Evolutionary conservation across 1,140 invertebrate species (phyloP).

Genomic region (Drosophila sulfurigaster): DNA sequence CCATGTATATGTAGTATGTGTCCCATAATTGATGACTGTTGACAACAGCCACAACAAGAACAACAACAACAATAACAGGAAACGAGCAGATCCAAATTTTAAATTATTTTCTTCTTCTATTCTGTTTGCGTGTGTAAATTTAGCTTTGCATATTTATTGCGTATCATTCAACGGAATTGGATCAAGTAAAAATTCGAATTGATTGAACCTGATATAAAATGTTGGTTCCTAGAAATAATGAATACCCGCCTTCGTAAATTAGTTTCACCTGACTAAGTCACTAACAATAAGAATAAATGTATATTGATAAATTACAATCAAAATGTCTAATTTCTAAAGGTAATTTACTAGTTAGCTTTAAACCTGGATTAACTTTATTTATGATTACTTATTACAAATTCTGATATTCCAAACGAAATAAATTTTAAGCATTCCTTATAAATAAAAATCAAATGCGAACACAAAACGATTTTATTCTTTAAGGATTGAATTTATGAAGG

Average conservation of each 20-base stretch:
- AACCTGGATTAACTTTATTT: too few species aligned
- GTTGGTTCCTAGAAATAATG: neutral
- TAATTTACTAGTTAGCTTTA: too few species aligned
- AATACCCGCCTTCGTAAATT: neutral
- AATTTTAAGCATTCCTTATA: too few species aligned
- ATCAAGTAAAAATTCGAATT: slow-evolving; percentile 11
- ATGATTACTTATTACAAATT: too few species aligned
- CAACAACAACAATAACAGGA: slow-evolving; percentile 59
- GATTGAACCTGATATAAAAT: slow-evolving; percentile 4
- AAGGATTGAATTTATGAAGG: too few species aligned
- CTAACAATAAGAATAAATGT: neutral
- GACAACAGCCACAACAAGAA: slow-evolving; percentile 43
- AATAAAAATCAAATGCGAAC: too few species aligned
- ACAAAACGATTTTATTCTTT: too few species aligned
- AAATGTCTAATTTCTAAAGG: too few species aligned
- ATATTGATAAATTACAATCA: too few species aligned
- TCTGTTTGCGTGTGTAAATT: slow-evolving; percentile 16
- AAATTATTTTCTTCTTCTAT: slow-evolving; percentile 61
- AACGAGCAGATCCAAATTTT: slow-evolving; percentile 58
- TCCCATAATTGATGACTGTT: slow-evolving; percentile 79
- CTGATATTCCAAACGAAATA: too few species aligned
- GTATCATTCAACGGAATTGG: slow-evolving; percentile 27
- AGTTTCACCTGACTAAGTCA: neutral
- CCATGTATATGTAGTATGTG: slow-evolving; percentile 7
- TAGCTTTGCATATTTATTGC: slow-evolving; percentile 47